Evolutionary conservation across 2,888 invertebrate genomes (phyloP), one percentile per base, ranked within the genome.

Genomic region (Fragum fragum): DNA sequence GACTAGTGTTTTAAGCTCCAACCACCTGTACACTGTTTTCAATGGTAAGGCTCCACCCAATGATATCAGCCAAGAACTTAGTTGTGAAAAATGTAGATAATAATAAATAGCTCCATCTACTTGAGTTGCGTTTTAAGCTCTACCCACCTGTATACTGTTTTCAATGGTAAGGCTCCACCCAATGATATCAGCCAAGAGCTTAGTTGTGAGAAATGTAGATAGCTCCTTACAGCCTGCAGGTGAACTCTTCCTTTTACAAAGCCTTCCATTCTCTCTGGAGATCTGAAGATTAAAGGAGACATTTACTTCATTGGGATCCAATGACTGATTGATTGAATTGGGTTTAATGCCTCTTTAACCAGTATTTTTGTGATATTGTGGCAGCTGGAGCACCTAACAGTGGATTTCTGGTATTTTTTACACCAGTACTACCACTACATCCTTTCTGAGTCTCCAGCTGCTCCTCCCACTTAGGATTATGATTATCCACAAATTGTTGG

Each of bases 121-220:
- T 53, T 53, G n/a, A n/a, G n/a, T n/a, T n/a, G n/a, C n/a, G n/a
- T n/a, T n/a, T n/a, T 47, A 47, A 57, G 26, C 29, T 23, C 21
- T 23, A 21, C 66, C 42, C 80, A 95, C 95, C 96, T 96, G 95
- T 96, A 97, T 87, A 96, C 96, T 86, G 97, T 95, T 73, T 94
- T 92, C 36, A 93, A 90, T 5, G 95, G 95, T 28, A 92, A 89
- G 47, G 89, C 90, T 63, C 95, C 95, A 75, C 93, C 91, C 68
- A 94, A 93, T 70, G 94, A 93, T 79, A 94, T 95, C 91, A 97
- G 96, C 99, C 99, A 99, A 75, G 99, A 98, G 71, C 98, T 97
- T 88, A 99, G 96, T 95, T 99, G 99, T 6, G 99, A 99, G 95
- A 99, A 99, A 95, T 98, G 98, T 81, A 99, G 96, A 95, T 98